A percentile compares a stretch with the other conserved stretches of the same genome.
Evolutionary conservation across 1,140 invertebrate species (phyloP).

Genomic region (Archegozetes longisetosus): DNA sequence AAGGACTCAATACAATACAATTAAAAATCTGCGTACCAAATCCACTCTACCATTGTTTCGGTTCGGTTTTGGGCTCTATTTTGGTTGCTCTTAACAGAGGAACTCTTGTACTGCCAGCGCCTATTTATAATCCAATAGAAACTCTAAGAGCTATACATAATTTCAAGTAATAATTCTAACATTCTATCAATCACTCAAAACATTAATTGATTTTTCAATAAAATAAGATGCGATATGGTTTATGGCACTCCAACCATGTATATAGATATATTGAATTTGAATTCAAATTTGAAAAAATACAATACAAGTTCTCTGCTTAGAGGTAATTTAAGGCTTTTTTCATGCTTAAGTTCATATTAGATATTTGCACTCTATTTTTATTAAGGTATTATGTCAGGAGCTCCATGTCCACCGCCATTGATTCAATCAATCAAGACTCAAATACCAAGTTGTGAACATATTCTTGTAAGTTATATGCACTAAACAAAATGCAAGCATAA

Average conservation of each 20-base stretch:
- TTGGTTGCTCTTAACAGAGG: constrained; percentile 43
- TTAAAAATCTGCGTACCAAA: constrained; percentile 51
- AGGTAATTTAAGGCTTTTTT: constrained; percentile 27
- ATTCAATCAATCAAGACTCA: constrained; percentile 42
- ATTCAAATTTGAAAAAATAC: constrained; percentile 26
- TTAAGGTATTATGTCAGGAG: constrained; percentile 45
- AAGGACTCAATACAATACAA: constrained; percentile 24
- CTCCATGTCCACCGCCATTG: constrained; percentile 52
- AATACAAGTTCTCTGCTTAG: constrained; percentile 33
- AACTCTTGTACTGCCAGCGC: constrained; percentile 49
- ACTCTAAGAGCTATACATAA: constrained; percentile 45
- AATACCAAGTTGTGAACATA: constrained; percentile 23
- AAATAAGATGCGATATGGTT: constrained; percentile 48
- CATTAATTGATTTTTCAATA: neutral
- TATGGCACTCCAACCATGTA: constrained; percentile 96
- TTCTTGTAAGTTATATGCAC: constrained; percentile 1
- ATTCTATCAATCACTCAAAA: neutral
- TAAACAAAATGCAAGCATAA: neutral
- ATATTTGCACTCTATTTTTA: neutral
- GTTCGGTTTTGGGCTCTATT: constrained; percentile 51
- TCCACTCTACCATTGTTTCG: constrained; percentile 84
- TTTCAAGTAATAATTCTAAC: constrained; percentile 42
- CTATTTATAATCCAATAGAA: constrained; percentile 46
- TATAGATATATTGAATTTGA: constrained; percentile 52
- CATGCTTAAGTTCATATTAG: too few relatives aligned